These are phyloP conservation scores for Limnephilus marmoratus DNA, from an alignment of 2,888 invertebrate species.

Conservation along the genomic window DNA sequence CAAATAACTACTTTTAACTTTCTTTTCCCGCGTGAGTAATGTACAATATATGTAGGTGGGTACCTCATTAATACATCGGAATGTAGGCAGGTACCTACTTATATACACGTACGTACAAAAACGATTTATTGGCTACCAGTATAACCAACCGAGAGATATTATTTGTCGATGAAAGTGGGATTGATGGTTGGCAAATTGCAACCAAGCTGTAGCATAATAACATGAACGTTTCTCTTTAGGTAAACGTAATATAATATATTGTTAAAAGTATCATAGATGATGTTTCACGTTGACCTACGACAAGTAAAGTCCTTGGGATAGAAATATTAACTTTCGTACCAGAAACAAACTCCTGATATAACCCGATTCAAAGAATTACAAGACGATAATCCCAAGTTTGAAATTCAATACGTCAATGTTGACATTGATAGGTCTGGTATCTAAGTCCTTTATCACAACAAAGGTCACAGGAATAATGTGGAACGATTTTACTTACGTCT, in stretches of 20 bases:
- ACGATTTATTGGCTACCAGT: not conserved
- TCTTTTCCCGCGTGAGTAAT: not conserved
- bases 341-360: not conserved
- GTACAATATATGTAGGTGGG: not conserved
- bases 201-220: not conserved
- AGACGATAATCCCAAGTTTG: not conserved
- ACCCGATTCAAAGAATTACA: not conserved
- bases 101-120: not conserved
- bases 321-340: too few relatives aligned
- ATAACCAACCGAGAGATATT: not conserved
- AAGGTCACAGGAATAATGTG: not conserved
- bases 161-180: not conserved
- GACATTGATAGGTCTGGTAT: too few relatives aligned
- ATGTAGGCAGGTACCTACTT: not conserved
- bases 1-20: not conserved
- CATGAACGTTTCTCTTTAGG: not conserved
- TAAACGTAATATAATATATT: not conserved
- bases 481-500: constrained; percentile 71
- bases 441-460: not conserved
- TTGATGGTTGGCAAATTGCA: not conserved
- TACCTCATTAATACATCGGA: constrained; percentile 2
- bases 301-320: too few relatives aligned
- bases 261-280: too few relatives aligned
- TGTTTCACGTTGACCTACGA: too few relatives aligned
- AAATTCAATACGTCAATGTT: not conserved